These are phyloP conservation scores for Elymnias hypermnestra DNA, from an alignment of 1,140 invertebrate genomes.

Conservation along the genomic window DNA sequence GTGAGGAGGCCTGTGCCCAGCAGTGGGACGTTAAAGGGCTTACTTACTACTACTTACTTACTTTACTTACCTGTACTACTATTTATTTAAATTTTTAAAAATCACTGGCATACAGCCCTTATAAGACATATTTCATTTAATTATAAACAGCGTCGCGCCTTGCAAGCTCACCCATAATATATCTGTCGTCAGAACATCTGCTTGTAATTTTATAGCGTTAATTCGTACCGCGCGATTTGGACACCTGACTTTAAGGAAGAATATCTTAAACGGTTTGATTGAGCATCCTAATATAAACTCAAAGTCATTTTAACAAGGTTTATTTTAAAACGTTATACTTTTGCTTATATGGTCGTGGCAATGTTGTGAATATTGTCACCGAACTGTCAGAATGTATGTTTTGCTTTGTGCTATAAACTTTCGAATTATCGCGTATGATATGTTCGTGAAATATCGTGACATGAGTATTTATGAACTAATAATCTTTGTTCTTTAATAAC, in stretches of 20 bases:
- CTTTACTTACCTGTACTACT: too few species aligned
- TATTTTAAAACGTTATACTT: constrained; percentile 1
- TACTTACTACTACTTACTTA: too few species aligned
- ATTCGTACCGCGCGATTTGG: constrained; percentile 38
- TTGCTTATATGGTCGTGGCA: too few species aligned
- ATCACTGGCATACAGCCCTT: constrained; percentile 12
- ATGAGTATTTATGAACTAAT: background rate
- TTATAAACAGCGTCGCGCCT: constrained; percentile 11
- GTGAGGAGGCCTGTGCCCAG: too few species aligned
- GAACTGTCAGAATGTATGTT: constrained; percentile 20
- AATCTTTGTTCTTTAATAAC: background rate
- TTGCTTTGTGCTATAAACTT: constrained; percentile 18
- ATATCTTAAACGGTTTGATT: constrained; percentile 17
- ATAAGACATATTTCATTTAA: constrained; percentile 27
- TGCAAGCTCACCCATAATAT: constrained; percentile 33
- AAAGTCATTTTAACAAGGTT: constrained; percentile 5
- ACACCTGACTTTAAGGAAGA: constrained; percentile 20
- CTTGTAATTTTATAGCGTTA: constrained; percentile 49
- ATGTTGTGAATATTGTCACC: background rate
- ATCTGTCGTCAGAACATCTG: constrained; percentile 47
- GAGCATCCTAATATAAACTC: constrained; percentile 21
- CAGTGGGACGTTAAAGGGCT: too few species aligned
- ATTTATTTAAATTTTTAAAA: too few species aligned
- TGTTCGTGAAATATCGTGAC: constrained; percentile 13
- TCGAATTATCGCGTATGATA: constrained; percentile 19